Evolutionary conservation across 2,888 invertebrate genomes (phyloP), one percentile per base, ranked within the genome.

Genomic region (Bombylius discolor): DNA sequence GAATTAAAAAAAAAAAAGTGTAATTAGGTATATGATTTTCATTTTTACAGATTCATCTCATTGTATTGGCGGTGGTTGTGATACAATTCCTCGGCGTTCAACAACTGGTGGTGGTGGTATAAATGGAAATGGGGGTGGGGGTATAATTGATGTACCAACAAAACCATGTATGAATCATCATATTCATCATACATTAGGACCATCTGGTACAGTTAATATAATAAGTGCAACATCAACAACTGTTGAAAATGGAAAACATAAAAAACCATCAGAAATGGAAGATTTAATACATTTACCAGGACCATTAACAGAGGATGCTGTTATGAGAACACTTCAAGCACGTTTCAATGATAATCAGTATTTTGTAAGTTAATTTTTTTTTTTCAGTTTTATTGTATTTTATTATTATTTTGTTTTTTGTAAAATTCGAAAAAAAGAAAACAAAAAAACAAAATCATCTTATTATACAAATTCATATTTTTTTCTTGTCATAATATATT

Each of bases 251-350:
- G 53, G 50, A 31, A 55, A 58, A 59, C 58, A 64, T 46, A 70
- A 69, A 48, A 64, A 66, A 49, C 65, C 68, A 34, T 63, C 65
- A 56, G 71, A 87, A 73, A 81, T 90, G 70, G 87, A 91, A 68
- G 94, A 95, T 77, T 82, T 95, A 66, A 94, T 94, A 71, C 93
- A 94, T 77, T 78, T 95, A 67, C 84, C 89, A 50, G 93, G 92
- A 44, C 94, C 94, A 53, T 82, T 95, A 66, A 95, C 93, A 44
- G 95, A 96, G 75, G 93, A 95, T 73, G 92, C 93, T 57, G 87
- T 95, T 51, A 87, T 94, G 75, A 85, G 89, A 71, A 89, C 92
- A 67, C 81, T 96, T 62, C 92, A 95, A 70, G 86, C 91, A 11
- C 80, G 94, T 68, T 95, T 94, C 77, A 84, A 84, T 68, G 85